Base-by-base conservation (phyloP, 2,888 invertebrate genomes). In the Galeruca laticollis region DNA sequence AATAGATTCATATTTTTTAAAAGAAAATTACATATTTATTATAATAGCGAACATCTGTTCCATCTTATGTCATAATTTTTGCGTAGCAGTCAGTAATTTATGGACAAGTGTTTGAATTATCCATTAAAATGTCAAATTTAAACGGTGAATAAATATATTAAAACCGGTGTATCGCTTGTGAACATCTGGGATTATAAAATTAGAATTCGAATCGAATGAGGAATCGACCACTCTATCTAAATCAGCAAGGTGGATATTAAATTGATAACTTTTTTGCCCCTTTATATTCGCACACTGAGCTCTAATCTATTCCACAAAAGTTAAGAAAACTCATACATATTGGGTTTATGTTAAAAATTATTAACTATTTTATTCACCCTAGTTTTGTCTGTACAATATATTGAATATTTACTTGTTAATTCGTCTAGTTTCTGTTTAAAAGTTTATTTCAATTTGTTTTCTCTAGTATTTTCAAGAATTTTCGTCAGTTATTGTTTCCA, bases 61-160 rank as follows among this genome's bases (percentile, higher is more conserved):
- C 11, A 21, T 20, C 51, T 51, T 21, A 51, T 51, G 21, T 51
- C 51, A 51, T 51, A 21, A 51, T 21, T 51, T 51, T 51, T 51
- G 51, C 51, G 20, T 51, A 51, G 51, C 20, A 51, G 51, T 21
- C 11, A 21, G 3, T 51, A 51, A 21, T 21, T 51, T 21, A 51
- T 51, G 21, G 13, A 20, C 13, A 15, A 49, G 8, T 49, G 51
- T 51, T 10, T 21, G 51, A 20, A 51, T 51, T 51, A 21, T 21
- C 51, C 51, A 51, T 21, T 51, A 51, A 51, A 20, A 51, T 18
- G 51, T 51, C 51, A 51, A 51, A 51, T 51, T 51, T 51, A 21
- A 21, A 21, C 15, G 6, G 21, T 13, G 10, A 21, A 51, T 21
- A 51, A 51, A 51, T 21, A 26, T 26, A 51, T 51, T 21, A 20